Conservation (phyloP, 2,797 vertebrate species). For the Buceros bicornis region DNA sequence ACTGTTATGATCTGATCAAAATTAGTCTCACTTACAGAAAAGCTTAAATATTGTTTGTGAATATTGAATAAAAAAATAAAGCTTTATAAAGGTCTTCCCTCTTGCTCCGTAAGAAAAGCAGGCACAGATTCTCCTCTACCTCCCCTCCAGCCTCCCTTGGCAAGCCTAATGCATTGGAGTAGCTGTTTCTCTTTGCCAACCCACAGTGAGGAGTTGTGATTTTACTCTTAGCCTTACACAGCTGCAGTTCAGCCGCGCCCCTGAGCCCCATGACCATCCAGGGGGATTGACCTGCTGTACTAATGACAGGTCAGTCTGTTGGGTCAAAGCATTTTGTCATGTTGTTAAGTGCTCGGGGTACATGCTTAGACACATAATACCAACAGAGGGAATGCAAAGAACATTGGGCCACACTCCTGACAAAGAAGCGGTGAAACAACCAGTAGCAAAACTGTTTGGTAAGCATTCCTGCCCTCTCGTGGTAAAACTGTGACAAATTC, state of each 20-base stretch:
- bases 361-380: not conserved
- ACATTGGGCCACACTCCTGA: not conserved
- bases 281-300: not conserved
- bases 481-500: conserved; percentile 14
- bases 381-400: not conserved
- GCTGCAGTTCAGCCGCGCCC: not conserved
- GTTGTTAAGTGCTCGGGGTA: not conserved
- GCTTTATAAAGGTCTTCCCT: not conserved
- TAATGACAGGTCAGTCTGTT: conserved; percentile 17
- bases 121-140: not conserved
- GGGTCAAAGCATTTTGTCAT: conserved; percentile 18
- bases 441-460: not conserved
- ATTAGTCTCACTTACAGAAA: conserved; percentile 1
- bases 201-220: not conserved
- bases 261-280: not conserved
- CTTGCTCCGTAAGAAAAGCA: not conserved
- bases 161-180: not conserved
- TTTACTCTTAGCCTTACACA: not conserved
- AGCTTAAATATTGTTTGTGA: not conserved
- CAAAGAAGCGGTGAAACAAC: not conserved
- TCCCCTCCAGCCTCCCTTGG: not conserved
- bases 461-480: conserved; percentile 70
- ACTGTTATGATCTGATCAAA: not conserved
- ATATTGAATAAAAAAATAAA: not conserved
- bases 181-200: not conserved